These are phyloP conservation scores for Tethya wilhelma DNA, from an alignment of 37 sponge, comb jelly and placozoan species.

Conservation along the genomic window DNA sequence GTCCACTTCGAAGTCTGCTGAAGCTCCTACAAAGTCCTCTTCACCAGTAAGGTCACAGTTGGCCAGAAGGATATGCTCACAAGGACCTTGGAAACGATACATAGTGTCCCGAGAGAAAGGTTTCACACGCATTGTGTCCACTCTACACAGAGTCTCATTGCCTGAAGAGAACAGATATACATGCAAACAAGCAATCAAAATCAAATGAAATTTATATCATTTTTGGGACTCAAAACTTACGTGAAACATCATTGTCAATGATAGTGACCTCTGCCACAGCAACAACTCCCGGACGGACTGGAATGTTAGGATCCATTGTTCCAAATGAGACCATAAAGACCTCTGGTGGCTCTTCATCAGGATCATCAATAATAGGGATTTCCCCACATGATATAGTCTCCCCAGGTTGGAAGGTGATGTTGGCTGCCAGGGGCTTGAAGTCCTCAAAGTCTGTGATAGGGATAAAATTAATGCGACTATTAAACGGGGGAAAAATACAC, in stretches of 20 bases:
- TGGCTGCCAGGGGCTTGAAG: background rate
- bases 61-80: background rate
- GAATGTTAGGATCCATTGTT: background rate
- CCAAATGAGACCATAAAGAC: conserved; percentile 14
- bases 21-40: background rate
- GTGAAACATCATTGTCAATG: conserved; percentile 43
- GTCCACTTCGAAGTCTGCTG: background rate
- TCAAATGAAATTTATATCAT: too few relatives aligned
- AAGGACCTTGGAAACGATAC: background rate
- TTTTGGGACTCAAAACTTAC: too few relatives aligned
- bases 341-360: conserved; percentile 23
- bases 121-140: background rate
- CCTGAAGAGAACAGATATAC: too few relatives aligned
- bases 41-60: background rate
- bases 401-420: conserved; percentile 17
- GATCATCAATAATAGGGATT: conserved; percentile 46
- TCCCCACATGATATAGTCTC: conserved; percentile 33
- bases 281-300: background rate
- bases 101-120: background rate
- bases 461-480: too few relatives aligned
- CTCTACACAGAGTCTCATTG: too few relatives aligned
- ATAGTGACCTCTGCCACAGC: conserved; percentile 26
- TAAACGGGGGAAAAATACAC: too few relatives aligned
- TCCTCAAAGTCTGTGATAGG: too few relatives aligned
- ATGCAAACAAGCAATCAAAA: too few relatives aligned